Conservation (phyloP, 2,797 vertebrate genomes). For the Phaenicophaeus curvirostris region DNA sequence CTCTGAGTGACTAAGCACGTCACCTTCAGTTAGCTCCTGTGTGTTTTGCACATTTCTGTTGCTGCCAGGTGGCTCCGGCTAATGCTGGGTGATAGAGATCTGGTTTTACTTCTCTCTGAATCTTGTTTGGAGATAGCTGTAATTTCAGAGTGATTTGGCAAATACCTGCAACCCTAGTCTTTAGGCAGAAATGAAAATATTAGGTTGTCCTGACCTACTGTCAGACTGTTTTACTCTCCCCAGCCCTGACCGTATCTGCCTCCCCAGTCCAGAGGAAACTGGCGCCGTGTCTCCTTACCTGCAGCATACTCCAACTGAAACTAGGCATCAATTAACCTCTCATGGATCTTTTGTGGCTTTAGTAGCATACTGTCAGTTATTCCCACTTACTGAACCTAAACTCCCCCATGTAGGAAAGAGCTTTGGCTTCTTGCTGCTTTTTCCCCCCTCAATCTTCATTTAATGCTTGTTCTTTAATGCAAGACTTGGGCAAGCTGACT, state of each 20-base stretch:
- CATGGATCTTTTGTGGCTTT: not conserved
- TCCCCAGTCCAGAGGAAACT: not conserved
- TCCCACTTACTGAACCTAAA: not conserved
- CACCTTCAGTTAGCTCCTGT: not conserved
- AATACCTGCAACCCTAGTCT: not conserved
- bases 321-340: accelerated
- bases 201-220: not conserved
- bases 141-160: not conserved
- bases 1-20: not conserved
- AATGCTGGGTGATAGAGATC: no score
- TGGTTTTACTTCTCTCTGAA: not conserved
- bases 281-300: not conserved
- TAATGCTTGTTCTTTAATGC: accelerated
- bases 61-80: not conserved
- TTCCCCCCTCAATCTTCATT: accelerated
- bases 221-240: not conserved
- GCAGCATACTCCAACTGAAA: not conserved
- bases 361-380: not conserved
- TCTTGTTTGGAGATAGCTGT: not conserved
- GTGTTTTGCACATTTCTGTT: accelerated
- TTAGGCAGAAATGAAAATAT: not conserved
- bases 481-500: not conserved
- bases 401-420: not conserved
- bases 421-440: not conserved
- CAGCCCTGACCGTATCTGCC: not conserved